Evolutionary conservation across 2,113 vertebrate genomes (phyloP), one percentile per base, ranked within the genome.

Genomic region (Anguilla japonica): DNA sequence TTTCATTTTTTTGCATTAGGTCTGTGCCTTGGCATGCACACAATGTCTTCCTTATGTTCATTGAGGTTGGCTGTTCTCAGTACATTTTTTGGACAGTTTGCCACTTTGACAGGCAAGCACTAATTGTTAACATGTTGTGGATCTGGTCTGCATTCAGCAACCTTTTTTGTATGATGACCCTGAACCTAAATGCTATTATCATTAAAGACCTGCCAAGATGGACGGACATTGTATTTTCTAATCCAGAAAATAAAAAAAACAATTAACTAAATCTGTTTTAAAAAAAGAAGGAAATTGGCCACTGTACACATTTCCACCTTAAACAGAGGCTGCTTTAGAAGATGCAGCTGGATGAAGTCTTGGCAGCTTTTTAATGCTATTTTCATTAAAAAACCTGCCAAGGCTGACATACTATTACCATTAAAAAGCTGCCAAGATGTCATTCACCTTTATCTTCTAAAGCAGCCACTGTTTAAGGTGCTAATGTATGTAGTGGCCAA

Each of bases 21-120:
- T 13, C 9, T n/a, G 50, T 43, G 22, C 26, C 40, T 41, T 43
- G 79, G 79, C 79, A 20, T 13, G 40, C 20, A 81, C 79, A 81
- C 79, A 81, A 29, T 82, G 81, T 43, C 81, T 50, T 82, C 22
- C 41, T 82, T 82, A 82, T 82, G 46, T 50, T n/a, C 11, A 82
- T 26, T n/a, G 18, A 29, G 22, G 71, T 53, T 82, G 41, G 41
- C 46, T 53, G 81, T 82, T 15, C 46, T 82, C 20, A 82, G 15
- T 50, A 11, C 53, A n/a, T 8, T 14, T n/a, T 50, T 82, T 53
- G 18, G 79, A 20, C 71, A 75, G 71, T 34, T 29, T 29, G 34
- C 71, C 22, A 67, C 60, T 67, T 43, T 81, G 79, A 81, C 79
- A 41, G 41, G 11, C 39, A 43, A 43, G 16, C 29, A 43, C 79